phyloP scores from a whole-genome alignment of 2,797 vertebrate species.

The Siniperca scherzeri region DNA sequence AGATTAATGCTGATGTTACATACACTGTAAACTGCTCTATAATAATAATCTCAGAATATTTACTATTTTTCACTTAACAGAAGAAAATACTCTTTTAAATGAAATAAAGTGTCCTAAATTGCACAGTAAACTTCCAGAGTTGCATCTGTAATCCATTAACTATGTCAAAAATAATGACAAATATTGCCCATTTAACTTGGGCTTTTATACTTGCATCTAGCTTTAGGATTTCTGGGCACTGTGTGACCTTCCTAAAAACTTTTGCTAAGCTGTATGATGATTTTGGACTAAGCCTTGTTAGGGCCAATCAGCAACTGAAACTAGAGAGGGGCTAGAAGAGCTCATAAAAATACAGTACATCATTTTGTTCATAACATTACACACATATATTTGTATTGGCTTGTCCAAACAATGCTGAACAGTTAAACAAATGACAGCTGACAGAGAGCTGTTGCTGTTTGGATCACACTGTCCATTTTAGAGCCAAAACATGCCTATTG shows the following conservation, averaged over 20 bases:
- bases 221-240: conserved; percentile 34
- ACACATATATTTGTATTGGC: conserved; percentile 42
- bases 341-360: conserved; percentile 22
- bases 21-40: background rate
- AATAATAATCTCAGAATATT: background rate
- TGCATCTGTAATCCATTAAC: conserved; percentile 6
- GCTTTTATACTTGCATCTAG: conserved; percentile 40
- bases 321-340: background rate
- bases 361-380: conserved; percentile 18
- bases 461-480: conserved; percentile 47
- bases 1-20: background rate
- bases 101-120: background rate
- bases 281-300: conserved; percentile 26
- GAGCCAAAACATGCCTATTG: conserved; percentile 72
- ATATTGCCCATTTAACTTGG: conserved; percentile 25
- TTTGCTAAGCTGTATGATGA: conserved; percentile 19
- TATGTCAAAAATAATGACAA: conserved; percentile 26
- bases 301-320: conserved; percentile 37
- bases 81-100: background rate
- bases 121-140: background rate
- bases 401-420: conserved; percentile 60
- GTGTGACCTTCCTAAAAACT: conserved; percentile 33
- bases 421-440: conserved; percentile 59
- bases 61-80: background rate
- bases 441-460: conserved; percentile 54